These are phyloP conservation scores for Lagocephalus sceleratus DNA, from an alignment of 2,797 vertebrate genomes.

Conservation along the genomic window DNA sequence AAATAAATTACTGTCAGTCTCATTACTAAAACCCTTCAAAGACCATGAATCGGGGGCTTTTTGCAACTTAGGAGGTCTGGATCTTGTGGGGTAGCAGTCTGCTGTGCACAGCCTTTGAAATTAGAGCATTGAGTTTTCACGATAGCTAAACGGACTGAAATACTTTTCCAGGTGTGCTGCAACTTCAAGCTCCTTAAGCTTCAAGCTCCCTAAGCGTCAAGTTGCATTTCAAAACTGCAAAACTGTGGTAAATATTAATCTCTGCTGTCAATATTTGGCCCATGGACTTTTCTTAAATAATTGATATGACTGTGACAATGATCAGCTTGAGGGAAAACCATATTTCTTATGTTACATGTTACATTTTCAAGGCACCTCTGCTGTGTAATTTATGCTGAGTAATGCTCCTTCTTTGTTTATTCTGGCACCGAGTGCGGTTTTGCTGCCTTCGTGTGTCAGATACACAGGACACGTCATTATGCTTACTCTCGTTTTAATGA, in stretches of 20 bases:
- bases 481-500: conserved; percentile 22
- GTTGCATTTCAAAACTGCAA: not conserved
- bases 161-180: not conserved
- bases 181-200: no score
- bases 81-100: not conserved
- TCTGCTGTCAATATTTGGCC: no score
- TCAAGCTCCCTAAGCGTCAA: no score
- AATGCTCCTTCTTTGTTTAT: no score
- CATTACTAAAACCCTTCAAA: not conserved
- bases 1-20: not conserved
- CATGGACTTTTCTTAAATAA: no score
- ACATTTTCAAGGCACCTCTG: no score
- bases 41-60: no score
- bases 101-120: not conserved
- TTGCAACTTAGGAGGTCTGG: not conserved
- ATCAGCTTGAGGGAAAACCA: no score
- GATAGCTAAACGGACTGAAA: not conserved
- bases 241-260: not conserved
- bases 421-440: no score
- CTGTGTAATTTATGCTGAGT: no score
- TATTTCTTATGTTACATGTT: no score
- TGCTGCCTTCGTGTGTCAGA: conserved; percentile 3
- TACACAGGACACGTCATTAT: conserved; percentile 10
- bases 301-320: no score
- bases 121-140: not conserved